Evolutionary conservation across 2,888 invertebrate genomes (phyloP).

Genomic region (Spilarctia lutea): DNA sequence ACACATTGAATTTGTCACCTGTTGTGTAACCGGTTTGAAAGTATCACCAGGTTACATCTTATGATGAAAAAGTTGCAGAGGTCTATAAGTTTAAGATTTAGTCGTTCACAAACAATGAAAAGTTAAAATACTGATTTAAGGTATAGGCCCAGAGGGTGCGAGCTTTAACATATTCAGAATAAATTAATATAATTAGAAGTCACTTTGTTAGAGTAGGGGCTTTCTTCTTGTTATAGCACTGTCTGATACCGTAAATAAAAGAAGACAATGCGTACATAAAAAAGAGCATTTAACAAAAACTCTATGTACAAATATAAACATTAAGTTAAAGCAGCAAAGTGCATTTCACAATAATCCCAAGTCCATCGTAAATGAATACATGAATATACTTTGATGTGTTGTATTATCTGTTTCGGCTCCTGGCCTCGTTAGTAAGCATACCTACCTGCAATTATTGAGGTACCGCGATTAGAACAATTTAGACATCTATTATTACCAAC

Average conservation of each 20-base stretch:
- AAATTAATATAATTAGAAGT: not conserved
- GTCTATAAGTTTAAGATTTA: no score
- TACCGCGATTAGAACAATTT: conserved; percentile 10
- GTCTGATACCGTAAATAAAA: not conserved
- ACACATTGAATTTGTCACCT: no score
- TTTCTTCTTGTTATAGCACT: not conserved
- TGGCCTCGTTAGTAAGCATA: conserved; percentile 14
- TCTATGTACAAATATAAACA: not conserved
- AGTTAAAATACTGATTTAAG: not conserved
- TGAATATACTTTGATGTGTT: conserved; percentile 14
- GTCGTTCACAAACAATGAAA: not conserved
- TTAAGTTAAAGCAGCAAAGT: not conserved
- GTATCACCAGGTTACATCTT: not conserved
- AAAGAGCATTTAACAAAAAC: not conserved
- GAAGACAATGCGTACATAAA: not conserved
- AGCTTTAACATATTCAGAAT: not conserved
- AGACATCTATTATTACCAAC: conserved; percentile 14
- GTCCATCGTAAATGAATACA: conserved; percentile 1
- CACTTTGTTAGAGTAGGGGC: not conserved
- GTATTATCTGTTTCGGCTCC: conserved; percentile 8
- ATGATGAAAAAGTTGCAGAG: not conserved
- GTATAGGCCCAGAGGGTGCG: not conserved
- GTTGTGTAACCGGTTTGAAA: not conserved
- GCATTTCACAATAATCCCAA: not conserved
- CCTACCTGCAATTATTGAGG: conserved; percentile 13